These are phyloP conservation scores for Catalaphyllia jardinei DNA, from an alignment of 64 coral and sea anemone species.

Conservation along the genomic window DNA sequence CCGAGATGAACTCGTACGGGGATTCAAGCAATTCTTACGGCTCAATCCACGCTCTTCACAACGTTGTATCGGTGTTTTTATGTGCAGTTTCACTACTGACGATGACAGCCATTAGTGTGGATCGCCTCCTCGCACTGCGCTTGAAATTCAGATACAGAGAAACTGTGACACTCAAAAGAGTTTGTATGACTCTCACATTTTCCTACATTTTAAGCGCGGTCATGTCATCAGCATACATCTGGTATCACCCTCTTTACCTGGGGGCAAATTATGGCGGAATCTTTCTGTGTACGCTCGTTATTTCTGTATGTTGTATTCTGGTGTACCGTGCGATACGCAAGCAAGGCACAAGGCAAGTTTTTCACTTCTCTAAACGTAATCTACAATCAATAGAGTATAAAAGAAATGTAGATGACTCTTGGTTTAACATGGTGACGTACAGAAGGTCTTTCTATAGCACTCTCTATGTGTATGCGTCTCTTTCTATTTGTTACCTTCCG, in stretches of 20 bases:
- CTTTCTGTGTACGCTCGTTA: neutral
- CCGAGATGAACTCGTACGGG: neutral
- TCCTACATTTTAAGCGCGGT: neutral
- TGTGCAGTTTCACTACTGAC: neutral
- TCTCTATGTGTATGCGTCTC: neutral
- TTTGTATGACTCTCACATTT: neutral
- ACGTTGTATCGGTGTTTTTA: neutral
- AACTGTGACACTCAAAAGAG: neutral
- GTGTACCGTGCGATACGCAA: neutral
- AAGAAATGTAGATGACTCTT: neutral
- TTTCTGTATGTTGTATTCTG: neutral
- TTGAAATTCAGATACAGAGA: constrained; percentile 11
- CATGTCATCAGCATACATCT: neutral
- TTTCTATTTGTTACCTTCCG: neutral
- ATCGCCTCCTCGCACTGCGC: neutral
- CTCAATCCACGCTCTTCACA: neutral
- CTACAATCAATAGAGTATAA: neutral
- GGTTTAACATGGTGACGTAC: neutral
- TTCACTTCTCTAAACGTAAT: neutral
- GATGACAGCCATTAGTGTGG: neutral
- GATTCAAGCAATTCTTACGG: neutral
- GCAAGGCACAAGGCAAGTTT: neutral
- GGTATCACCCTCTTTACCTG: neutral
- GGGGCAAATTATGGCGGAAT: neutral
- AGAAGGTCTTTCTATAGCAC: neutral